These are phyloP conservation scores for Hippocampus barbouri DNA, from an alignment of 2,113 vertebrate genomes.

Conservation along the genomic window DNA sequence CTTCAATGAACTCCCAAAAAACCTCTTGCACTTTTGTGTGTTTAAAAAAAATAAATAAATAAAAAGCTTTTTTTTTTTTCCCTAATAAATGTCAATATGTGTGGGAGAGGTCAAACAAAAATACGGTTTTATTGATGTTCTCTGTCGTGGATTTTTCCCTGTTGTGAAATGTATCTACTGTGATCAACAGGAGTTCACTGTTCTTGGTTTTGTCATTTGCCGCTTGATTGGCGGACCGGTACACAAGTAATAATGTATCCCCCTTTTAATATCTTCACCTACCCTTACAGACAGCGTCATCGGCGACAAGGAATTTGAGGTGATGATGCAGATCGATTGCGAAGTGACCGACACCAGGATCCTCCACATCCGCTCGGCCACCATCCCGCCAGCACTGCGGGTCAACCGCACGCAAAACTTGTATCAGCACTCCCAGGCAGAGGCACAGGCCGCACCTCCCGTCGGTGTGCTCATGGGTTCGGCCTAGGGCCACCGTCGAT, in stretches of 20 bases:
- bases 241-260: not conserved
- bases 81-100: no score
- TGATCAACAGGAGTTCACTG: no score
- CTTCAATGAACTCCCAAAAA: no score
- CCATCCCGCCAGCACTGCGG: constrained; percentile 83
- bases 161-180: no score
- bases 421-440: constrained; percentile 71
- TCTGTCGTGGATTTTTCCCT: no score
- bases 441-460: constrained; percentile 65
- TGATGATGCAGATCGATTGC: constrained; percentile 99
- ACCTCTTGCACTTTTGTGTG: no score
- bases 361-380: constrained; percentile 88
- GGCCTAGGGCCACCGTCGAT: constrained; percentile 31
- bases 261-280: not conserved
- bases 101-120: no score
- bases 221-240: no score
- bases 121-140: no score
- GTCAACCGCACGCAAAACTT: constrained; percentile 78
- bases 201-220: no score
- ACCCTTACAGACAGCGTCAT: constrained; percentile 82
- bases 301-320: constrained; percentile 84
- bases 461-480: constrained; percentile 83
- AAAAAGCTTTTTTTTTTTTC: no score
- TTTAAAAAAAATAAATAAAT: no score
- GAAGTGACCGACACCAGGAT: constrained; percentile 93